These are phyloP conservation scores for Brachypteracias leptosomus DNA, from an alignment of 2,113 vertebrate species.

Conservation along the genomic window DNA sequence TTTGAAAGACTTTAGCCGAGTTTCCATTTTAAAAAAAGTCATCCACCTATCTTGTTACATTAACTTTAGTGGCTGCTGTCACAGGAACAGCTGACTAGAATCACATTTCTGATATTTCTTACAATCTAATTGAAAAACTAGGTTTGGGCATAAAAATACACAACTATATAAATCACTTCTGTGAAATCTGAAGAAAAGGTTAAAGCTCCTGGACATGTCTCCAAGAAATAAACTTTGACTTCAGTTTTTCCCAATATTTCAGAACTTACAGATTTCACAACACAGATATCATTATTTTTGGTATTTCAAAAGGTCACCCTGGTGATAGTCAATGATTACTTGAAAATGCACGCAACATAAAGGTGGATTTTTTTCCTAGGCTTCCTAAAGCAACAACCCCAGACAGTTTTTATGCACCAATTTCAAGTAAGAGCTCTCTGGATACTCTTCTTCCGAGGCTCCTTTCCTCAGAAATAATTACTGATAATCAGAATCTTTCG, in stretches of 20 bases:
- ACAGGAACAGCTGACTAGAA: slow-evolving; percentile 33
- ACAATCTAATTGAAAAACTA: background rate
- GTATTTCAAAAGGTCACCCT: slow-evolving; percentile 1
- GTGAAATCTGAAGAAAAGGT: slow-evolving; percentile 52
- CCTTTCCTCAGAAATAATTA: background rate
- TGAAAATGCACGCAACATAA: background rate
- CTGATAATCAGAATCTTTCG: background rate
- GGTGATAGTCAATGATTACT: background rate
- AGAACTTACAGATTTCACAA: background rate
- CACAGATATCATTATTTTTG: slow-evolving; percentile 1
- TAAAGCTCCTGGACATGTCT: slow-evolving; percentile 54
- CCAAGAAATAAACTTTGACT: slow-evolving; percentile 44
- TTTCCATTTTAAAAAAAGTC: background rate
- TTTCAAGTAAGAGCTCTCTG: background rate
- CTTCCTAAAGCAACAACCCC: background rate
- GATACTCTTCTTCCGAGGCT: background rate
- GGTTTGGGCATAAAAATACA: slow-evolving; percentile 2
- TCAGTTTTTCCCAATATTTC: slow-evolving; percentile 32
- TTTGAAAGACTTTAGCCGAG: background rate
- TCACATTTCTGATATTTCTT: slow-evolving; percentile 14
- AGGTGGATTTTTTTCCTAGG: background rate
- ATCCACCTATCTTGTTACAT: background rate
- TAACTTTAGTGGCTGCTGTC: background rate
- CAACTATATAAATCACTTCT: slow-evolving; percentile 44
- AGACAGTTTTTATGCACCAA: background rate